Base-by-base conservation (phyloP, 2,888 invertebrate genomes). In the Orchesella flavescens region DNA sequence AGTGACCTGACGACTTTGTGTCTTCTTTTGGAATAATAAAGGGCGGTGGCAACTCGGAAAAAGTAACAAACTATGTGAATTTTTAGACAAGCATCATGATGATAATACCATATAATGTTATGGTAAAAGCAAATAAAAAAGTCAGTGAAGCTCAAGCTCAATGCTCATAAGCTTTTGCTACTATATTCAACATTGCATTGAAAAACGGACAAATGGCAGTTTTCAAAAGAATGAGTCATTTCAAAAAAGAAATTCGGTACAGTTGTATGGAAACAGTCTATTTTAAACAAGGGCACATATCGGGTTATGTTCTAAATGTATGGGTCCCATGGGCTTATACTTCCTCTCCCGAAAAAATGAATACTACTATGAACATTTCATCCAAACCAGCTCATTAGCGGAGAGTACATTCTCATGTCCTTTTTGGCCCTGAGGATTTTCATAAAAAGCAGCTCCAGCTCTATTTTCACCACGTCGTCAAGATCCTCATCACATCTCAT, bases 361-460 rank as follows among this genome's bases (percentile, higher is more conserved):
- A 53, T 23, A 71, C 43, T 10, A 12, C 44, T 9, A 12, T 44
- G 7, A 44, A 34, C 66, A 66, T 24, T 10, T 57, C 61, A 61
- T 61, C 61, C 43, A 15, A 53, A 17, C 53, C 71, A 49, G 57
- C 71, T 71, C 71, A 71, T 71, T 71, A 71, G 57, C 9, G 34
- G 34, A 55, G 34, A 71, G 71, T 71, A 71, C 34, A 55, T 57
- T 71, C 55, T 57, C 57, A 19, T 71, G 71, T 71, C 57, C n/a
- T n/a, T 57, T n/a, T 44, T 34, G 17, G n/a, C 66, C 66, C 46
- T n/a, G 2, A 17, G 43, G 19, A 13, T 55, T 71, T 55, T 24
- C 23, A 21, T 46, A 4, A 23, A 21, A 61, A 61, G 21, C 13
- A 63, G 19, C 9, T 21, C 23, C 24, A 13, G 23, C n/a, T 43